phyloP scores from a whole-genome alignment of 2,113 vertebrate genomes.

The Jacana jacana region DNA sequence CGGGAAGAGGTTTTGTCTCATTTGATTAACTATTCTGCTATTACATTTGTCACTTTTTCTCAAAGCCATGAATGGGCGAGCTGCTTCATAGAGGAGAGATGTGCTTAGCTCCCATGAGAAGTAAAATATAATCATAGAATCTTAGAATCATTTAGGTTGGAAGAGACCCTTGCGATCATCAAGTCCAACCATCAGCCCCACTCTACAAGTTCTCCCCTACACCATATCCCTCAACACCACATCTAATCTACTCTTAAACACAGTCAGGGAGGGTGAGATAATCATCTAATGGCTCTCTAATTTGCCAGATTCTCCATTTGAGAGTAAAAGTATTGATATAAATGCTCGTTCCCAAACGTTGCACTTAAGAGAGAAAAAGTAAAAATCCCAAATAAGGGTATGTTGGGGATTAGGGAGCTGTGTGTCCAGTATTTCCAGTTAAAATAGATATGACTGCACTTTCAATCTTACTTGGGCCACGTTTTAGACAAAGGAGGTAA shows the following conservation, averaged over 20 bases:
- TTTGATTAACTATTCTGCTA: neutral
- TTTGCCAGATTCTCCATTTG: neutral
- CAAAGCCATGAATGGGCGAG: neutral
- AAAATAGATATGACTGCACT: neutral
- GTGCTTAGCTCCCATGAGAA: neutral
- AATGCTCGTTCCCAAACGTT: neutral
- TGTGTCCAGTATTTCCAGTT: neutral
- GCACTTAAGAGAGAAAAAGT: fast-evolving
- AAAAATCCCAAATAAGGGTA: neutral
- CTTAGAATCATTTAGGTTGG: too few relatives aligned
- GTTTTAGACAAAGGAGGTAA: conserved; percentile 7
- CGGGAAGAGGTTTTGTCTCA: neutral
- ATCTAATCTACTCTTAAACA: too few relatives aligned
- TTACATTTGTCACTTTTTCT: neutral
- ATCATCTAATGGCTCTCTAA: neutral
- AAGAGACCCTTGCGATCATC: too few relatives aligned
- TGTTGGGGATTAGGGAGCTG: neutral
- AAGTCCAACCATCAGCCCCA: too few relatives aligned
- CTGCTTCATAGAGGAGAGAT: neutral
- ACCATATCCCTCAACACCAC: too few relatives aligned
- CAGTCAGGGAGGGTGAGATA: too few relatives aligned
- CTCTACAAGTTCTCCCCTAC: too few relatives aligned
- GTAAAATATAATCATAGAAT: neutral
- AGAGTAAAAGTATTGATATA: neutral
- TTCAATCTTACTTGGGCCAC: neutral